Evolutionary conservation across 2,113 vertebrate genomes (phyloP).

Genomic region (Clarias gariepinus): DNA sequence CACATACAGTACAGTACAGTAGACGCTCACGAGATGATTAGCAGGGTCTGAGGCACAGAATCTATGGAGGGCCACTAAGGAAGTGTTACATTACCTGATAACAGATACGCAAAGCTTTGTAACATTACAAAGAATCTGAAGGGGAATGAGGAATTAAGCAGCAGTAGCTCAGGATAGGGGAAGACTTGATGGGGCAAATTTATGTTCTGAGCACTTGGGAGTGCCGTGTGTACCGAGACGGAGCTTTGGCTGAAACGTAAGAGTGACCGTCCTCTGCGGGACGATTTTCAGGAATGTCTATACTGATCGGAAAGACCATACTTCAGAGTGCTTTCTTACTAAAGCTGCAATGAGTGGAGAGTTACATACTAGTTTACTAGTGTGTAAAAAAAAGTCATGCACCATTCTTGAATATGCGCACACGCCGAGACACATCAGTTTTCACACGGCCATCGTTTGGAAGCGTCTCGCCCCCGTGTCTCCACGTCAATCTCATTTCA

Average conservation of each 20-base stretch:
- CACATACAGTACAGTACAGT: not conserved
- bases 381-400: slow-evolving; percentile 14
- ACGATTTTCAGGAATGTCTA: not conserved
- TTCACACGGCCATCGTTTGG: slow-evolving; percentile 14
- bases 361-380: not conserved
- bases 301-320: not conserved
- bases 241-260: slow-evolving; percentile 7
- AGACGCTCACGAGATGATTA: slow-evolving; percentile 20
- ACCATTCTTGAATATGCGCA: slow-evolving; percentile 20
- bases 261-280: not conserved
- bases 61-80: slow-evolving; percentile 2
- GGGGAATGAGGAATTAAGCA: slow-evolving; percentile 31
- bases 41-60: slow-evolving; percentile 39
- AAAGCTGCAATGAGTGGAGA: not conserved
- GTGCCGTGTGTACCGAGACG: slow-evolving; percentile 11
- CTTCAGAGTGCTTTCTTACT: not conserved
- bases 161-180: slow-evolving; percentile 66
- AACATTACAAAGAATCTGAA: not conserved
- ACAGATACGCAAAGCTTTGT: slow-evolving; percentile 3
- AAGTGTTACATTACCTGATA: slow-evolving; percentile 29
- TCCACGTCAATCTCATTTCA: not conserved
- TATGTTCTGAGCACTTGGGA: slow-evolving; percentile 55
- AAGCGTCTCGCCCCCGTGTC: slow-evolving; percentile 39
- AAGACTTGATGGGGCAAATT: slow-evolving; percentile 71
- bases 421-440: slow-evolving; percentile 4